These are phyloP conservation scores for Psilopsiagon aurifrons DNA, from an alignment of 2,113 vertebrate genomes.

Conservation along the genomic window DNA sequence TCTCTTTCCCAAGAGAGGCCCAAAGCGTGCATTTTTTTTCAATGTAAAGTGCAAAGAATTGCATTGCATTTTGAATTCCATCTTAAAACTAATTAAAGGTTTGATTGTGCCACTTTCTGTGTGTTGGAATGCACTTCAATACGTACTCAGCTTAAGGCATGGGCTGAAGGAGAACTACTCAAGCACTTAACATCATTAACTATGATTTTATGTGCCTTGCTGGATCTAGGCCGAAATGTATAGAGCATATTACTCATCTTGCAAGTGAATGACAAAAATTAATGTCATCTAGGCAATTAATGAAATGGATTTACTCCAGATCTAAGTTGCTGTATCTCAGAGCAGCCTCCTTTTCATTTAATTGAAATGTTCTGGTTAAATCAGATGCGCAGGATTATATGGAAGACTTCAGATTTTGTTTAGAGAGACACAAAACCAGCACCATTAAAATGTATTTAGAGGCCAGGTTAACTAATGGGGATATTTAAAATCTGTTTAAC, in stretches of 20 bases:
- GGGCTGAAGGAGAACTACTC: background rate
- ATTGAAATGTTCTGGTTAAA: background rate
- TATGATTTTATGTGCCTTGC: slow-evolving; percentile 35
- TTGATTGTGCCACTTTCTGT: slow-evolving; percentile 41
- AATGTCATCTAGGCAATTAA: slow-evolving; percentile 26
- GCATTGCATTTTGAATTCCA: slow-evolving; percentile 56
- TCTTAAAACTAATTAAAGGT: slow-evolving; percentile 59
- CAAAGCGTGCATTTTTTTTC: slow-evolving; percentile 11
- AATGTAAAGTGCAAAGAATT: slow-evolving; percentile 34
- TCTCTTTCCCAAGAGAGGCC: slow-evolving; percentile 25
- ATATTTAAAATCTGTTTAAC: background rate
- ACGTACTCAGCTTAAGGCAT: background rate
- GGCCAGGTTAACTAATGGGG: background rate
- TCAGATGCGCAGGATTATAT: background rate
- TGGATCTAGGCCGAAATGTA: background rate
- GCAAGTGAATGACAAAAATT: slow-evolving; percentile 23
- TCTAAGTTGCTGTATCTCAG: background rate
- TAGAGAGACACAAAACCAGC: background rate
- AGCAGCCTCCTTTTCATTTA: background rate
- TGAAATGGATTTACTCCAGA: slow-evolving; percentile 42
- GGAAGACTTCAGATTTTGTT: background rate
- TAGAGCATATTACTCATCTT: background rate
- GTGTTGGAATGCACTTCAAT: background rate
- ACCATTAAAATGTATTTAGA: background rate
- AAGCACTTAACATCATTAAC: slow-evolving; percentile 34